phyloP scores from a whole-genome alignment of 2,888 invertebrate species.

The Chironomus riparius region DNA sequence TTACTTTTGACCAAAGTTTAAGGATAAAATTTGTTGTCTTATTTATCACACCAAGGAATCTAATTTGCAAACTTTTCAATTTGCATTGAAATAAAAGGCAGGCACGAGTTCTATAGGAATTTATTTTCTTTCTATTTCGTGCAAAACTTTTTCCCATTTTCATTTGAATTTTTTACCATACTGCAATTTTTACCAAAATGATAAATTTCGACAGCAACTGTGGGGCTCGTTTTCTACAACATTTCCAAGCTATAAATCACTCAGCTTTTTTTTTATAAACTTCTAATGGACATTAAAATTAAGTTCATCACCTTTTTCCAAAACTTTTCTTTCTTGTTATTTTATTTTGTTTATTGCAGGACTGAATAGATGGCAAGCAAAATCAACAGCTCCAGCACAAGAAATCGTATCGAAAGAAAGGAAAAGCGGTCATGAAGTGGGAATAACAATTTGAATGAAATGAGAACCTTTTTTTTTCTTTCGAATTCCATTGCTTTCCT shows the following conservation, averaged over 20 bases:
- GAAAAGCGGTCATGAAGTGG: neutral
- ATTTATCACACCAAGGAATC: neutral
- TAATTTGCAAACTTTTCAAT: neutral
- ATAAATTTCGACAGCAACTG: slow-evolving; percentile 4
- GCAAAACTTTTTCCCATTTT: neutral
- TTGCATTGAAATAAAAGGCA: neutral
- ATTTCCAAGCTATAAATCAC: neutral
- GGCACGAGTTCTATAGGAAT: neutral
- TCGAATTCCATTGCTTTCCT: neutral
- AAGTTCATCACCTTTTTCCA: slow-evolving; percentile 8
- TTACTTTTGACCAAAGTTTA: neutral
- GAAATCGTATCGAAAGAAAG: neutral
- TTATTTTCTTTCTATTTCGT: neutral
- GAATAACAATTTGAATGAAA: slow-evolving; percentile 10
- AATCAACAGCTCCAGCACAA: neutral
- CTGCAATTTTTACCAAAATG: neutral
- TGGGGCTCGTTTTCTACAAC: neutral
- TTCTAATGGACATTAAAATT: slow-evolving; percentile 10
- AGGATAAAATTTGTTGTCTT: neutral
- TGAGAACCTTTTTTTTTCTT: neutral
- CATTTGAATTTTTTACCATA: neutral
- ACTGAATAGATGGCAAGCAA: neutral
- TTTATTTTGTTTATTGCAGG: neutral
- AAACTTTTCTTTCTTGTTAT: neutral
- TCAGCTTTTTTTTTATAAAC: neutral